phyloP scores from a whole-genome alignment of 1,140 invertebrate genomes.

The Pteromalus puparum region DNA sequence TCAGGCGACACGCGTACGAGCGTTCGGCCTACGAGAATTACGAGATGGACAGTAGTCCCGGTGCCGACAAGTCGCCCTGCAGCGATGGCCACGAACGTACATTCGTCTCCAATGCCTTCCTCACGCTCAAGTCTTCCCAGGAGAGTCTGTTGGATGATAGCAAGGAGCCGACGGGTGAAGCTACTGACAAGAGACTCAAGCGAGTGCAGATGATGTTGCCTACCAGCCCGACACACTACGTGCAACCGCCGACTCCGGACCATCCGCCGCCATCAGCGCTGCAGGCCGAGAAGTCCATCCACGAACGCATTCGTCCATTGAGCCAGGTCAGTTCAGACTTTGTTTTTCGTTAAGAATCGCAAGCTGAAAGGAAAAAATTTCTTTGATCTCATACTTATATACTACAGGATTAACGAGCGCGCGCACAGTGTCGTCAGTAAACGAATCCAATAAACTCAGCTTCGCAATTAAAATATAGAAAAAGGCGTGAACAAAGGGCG shows the following conservation, averaged over 20 bases:
- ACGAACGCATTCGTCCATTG: slow-evolving; percentile 91
- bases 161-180: slow-evolving; percentile 64
- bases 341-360: background rate
- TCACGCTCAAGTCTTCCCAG: slow-evolving; percentile 79
- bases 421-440: background rate
- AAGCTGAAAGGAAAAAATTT: background rate
- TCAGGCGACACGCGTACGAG: slow-evolving; percentile 78
- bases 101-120: slow-evolving; percentile 78
- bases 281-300: slow-evolving; percentile 92
- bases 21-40: slow-evolving; percentile 74
- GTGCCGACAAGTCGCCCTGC: slow-evolving; percentile 73
- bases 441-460: slow-evolving; percentile 11
- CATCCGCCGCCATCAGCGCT: slow-evolving; percentile 94
- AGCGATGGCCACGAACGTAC: slow-evolving; percentile 71
- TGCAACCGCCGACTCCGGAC: slow-evolving; percentile 94
- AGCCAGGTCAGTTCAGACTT: slow-evolving; percentile 83
- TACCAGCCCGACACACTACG: slow-evolving; percentile 90
- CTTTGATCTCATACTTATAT: background rate
- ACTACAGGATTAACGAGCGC: background rate
- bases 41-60: slow-evolving; percentile 72
- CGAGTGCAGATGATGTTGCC: slow-evolving; percentile 78
- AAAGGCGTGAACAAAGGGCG: slow-evolving; percentile 55
- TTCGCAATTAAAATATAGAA: slow-evolving; percentile 45
- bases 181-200: slow-evolving; percentile 68
- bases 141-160: slow-evolving; percentile 79